Evolutionary conservation across 2,113 vertebrate genomes (phyloP).

Genomic region (Physeter macrocephalus): DNA sequence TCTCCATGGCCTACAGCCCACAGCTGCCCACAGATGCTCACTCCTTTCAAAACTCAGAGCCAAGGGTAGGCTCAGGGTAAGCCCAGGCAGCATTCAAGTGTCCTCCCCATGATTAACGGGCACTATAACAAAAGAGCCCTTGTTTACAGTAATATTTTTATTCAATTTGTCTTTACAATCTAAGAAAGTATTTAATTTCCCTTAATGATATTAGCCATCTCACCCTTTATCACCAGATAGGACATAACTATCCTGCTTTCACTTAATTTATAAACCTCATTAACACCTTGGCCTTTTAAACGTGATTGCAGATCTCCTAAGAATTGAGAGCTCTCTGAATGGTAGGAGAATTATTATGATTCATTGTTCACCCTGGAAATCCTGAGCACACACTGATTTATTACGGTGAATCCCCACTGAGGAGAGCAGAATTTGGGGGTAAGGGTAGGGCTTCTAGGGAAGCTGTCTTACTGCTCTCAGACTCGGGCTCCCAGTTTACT

Average conservation of each 20-base stretch:
- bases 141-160: slow-evolving; percentile 77
- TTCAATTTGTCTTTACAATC: slow-evolving; percentile 83
- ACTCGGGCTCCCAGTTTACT: slow-evolving; percentile 61
- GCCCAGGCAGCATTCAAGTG: neutral
- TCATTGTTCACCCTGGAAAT: slow-evolving; percentile 77
- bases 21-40: neutral
- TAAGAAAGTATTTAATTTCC: slow-evolving; percentile 81
- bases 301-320: slow-evolving; percentile 80
- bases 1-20: neutral
- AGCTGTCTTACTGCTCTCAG: slow-evolving; percentile 23
- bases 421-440: slow-evolving; percentile 72
- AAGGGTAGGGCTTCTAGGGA: slow-evolving; percentile 57
- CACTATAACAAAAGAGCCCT: slow-evolving; percentile 32
- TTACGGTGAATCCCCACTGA: slow-evolving; percentile 64
- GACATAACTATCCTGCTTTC: slow-evolving; percentile 81
- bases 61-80: slow-evolving; percentile 7
- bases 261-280: slow-evolving; percentile 88
- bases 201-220: slow-evolving; percentile 81
- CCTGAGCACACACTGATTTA: slow-evolving; percentile 74
- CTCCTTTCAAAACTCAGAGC: neutral
- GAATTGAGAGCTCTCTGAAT: slow-evolving; percentile 79
- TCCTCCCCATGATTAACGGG: slow-evolving; percentile 54
- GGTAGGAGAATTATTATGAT: slow-evolving; percentile 77
- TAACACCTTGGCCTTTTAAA: slow-evolving; percentile 84
- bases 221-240: slow-evolving; percentile 76